Percentiles rank a stretch among this genome's conserved stretches.
phyloP scores from a whole-genome alignment of 2,797 vertebrate genomes.

The Knipowitschia caucasica region DNA sequence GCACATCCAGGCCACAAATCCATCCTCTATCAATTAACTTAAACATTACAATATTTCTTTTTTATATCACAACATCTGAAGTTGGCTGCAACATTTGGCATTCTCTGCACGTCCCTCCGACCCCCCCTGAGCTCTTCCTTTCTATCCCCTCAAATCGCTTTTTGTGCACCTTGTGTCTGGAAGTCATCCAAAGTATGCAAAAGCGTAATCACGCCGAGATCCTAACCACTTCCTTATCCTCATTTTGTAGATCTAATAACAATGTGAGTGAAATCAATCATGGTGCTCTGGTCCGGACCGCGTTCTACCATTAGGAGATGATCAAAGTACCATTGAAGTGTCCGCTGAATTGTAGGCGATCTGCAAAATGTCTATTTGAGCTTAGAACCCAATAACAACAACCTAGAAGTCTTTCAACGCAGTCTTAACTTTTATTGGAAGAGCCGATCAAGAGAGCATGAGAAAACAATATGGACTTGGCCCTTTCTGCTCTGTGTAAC shows the following conservation, averaged over 20 bases:
- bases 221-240: constrained; percentile 60
- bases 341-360: constrained; percentile 18
- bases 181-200: constrained; percentile 63
- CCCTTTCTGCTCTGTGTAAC: constrained; percentile 12
- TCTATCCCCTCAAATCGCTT: constrained; percentile 47
- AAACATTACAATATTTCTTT: constrained; percentile 32
- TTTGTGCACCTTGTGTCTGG: constrained; percentile 60
- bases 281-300: constrained; percentile 26
- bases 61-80: constrained; percentile 29
- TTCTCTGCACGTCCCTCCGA: constrained; percentile 44
- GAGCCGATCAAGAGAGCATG: constrained; percentile 23
- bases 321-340: constrained; percentile 33
- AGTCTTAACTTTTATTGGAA: constrained; percentile 31
- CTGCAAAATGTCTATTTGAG: constrained; percentile 16
- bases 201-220: constrained; percentile 49
- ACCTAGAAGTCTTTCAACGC: constrained; percentile 13
- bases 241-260: constrained; percentile 54
- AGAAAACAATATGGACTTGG: constrained; percentile 33
- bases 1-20: constrained; percentile 38
- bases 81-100: constrained; percentile 34
- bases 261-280: constrained; percentile 60
- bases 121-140: constrained; percentile 39
- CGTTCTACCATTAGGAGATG: constrained; percentile 23
- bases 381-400: constrained; percentile 3
- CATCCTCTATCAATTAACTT: constrained; percentile 30